Base-by-base conservation (phyloP, 2,888 invertebrate genomes). In the Idaea biselata region DNA sequence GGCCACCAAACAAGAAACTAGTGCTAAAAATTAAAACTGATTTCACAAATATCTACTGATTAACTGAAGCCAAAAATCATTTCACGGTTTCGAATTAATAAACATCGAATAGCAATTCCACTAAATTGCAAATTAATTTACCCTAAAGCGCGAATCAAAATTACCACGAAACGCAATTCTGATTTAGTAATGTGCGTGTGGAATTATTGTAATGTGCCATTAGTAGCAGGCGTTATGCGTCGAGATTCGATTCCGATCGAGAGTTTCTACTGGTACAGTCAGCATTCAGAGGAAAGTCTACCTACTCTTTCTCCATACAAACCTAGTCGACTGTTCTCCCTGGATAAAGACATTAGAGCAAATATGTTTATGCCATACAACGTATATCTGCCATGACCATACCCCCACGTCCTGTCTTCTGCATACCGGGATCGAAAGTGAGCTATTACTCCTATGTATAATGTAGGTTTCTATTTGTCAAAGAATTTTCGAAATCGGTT, bases 61-160 rank as follows among this genome's bases (percentile, higher is more conserved):
- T 53, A 31, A 55, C 58, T 61, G 25, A 18, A 65, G 63, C 62
- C 56, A 55, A 64, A 56, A 55, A 55, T 59, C 32, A 65, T 32
- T 62, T 61, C 55, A 64, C 60, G 62, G 60, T 60, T 62, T 54
- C 16, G 63, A 68, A 66, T 65, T 65, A 65, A 65, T 60, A 66
- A 66, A 62, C 66, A 68, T 59, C 64, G 57, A 66, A 63, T 64
- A 64, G 65, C 65, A 70, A 69, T 70, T 62, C 61, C 60, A 61
- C 63, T 63, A 65, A 69, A 69, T 69, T 66, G 66, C 59, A 68
- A 71, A 68, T 69, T 71, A 69, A 71, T 71, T 70, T 68, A 64
- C 66, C 62, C 63, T 60, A 63, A 65, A 62, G 65, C 68, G 60
- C 66, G 62, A 69, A 69, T 71, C 69, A 69, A 70, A 72, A 70